Conservation (phyloP, 2,113 vertebrate species). For the Pogonocichla stellata region DNA sequence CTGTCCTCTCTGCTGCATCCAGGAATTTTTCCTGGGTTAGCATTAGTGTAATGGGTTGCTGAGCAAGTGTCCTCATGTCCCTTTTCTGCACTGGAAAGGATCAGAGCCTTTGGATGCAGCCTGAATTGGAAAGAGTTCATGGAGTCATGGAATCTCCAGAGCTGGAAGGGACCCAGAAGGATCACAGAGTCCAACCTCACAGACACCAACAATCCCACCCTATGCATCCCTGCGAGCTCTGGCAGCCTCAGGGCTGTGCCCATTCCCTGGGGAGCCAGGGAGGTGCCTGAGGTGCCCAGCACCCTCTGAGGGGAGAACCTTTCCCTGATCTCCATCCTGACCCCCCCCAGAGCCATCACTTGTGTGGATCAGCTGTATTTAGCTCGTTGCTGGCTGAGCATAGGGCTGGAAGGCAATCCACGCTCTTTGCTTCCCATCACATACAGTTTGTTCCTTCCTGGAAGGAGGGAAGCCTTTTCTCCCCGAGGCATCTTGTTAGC, state of each 20-base stretch:
- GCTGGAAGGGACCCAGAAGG: background rate
- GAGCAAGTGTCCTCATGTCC: background rate
- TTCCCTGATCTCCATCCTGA: background rate
- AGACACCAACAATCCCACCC: background rate
- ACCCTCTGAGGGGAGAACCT: background rate
- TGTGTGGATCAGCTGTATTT: accelerated
- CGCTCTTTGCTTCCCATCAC: background rate
- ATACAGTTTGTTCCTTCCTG: background rate
- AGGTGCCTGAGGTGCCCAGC: too few species aligned
- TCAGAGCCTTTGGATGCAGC: background rate
- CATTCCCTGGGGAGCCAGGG: background rate
- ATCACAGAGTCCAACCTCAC: background rate
- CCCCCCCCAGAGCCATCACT: background rate
- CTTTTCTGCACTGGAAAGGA: background rate
- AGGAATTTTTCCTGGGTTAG: background rate
- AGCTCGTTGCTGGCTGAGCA: background rate
- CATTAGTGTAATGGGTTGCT: background rate
- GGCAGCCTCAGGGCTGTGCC: accelerated
- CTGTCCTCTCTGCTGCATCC: background rate
- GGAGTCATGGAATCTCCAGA: background rate
- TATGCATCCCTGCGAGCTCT: background rate
- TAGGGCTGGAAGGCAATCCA: background rate
- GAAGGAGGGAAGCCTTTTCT: background rate
- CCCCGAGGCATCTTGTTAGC: background rate
- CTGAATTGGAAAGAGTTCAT: background rate